Evolutionary conservation across 2,113 vertebrate genomes (phyloP).

Genomic region (Carassius carassius): DNA sequence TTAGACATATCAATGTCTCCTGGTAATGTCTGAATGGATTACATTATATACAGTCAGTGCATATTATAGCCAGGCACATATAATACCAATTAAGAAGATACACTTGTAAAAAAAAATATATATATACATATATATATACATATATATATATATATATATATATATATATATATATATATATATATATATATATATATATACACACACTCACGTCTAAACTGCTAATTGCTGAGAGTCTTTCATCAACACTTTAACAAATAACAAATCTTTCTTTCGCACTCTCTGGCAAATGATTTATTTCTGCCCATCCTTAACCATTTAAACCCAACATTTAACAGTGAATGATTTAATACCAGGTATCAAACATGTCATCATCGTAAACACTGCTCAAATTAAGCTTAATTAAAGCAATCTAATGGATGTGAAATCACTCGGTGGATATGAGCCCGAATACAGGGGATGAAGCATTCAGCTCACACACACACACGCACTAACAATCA

Average conservation of each 20-base stretch:
- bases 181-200: conserved; percentile 49
- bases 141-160: no score
- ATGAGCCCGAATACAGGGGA: conserved; percentile 52
- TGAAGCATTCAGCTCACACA: conserved; percentile 65
- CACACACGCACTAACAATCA: conserved; percentile 72
- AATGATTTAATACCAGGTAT: conserved; percentile 96
- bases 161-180: no score
- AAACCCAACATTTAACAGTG: conserved; percentile 95
- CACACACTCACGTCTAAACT: conserved; percentile 73
- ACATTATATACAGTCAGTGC: no score
- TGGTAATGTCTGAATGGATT: no score
- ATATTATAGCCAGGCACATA: background rate
- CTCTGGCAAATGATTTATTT: conserved; percentile 56
- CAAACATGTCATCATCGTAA: conserved; percentile 89
- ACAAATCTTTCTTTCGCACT: conserved; percentile 39
- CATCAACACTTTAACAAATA: conserved; percentile 68
- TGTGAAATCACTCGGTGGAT: conserved; percentile 74
- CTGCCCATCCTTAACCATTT: conserved; percentile 72
- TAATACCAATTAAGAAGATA: background rate
- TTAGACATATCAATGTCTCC: background rate
- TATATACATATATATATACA: no score
- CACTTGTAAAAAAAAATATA: no score
- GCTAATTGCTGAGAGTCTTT: conserved; percentile 86
- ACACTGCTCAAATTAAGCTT: conserved; percentile 96
- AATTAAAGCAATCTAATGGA: conserved; percentile 96